phyloP scores from a whole-genome alignment of 2,888 invertebrate species.

The Deroplatys truncata region DNA sequence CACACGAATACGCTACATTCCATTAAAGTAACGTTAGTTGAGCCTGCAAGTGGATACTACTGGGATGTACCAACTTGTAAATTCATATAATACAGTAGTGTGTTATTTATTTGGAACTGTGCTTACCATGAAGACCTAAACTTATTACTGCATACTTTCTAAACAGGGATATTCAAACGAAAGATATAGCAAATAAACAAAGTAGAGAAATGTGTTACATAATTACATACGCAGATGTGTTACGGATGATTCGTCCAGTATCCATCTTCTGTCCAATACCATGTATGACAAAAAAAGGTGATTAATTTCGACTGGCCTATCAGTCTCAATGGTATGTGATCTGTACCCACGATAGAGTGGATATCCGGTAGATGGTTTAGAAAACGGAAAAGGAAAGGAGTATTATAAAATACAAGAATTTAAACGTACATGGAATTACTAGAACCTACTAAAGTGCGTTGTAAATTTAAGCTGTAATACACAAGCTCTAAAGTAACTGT shows the following conservation, averaged over 20 bases:
- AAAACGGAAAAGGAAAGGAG: not conserved
- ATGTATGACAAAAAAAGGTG: constrained; percentile 68
- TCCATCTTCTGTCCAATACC: constrained; percentile 69
- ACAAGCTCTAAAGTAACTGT: not conserved
- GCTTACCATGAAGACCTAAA: not conserved
- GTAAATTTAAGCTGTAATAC: not conserved
- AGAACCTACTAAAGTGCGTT: not conserved
- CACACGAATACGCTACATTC: no score
- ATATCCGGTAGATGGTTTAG: constrained; percentile 49
- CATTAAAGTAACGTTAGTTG: no score
- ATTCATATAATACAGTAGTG: no score
- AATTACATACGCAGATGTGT: constrained; percentile 47
- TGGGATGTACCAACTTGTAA: no score
- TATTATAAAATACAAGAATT: not conserved
- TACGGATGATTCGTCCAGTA: constrained; percentile 58
- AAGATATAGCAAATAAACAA: not conserved
- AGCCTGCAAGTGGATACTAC: no score
- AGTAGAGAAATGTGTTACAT: not conserved
- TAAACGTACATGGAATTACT: not conserved
- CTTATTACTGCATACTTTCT: not conserved
- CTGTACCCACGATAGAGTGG: constrained; percentile 56
- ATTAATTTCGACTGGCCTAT: constrained; percentile 59
- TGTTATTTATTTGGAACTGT: not conserved
- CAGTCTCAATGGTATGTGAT: constrained; percentile 51
- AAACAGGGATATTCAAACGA: not conserved